Conservation (phyloP, 2,113 vertebrate species). For the Dicerorhinus sumatrensis region DNA sequence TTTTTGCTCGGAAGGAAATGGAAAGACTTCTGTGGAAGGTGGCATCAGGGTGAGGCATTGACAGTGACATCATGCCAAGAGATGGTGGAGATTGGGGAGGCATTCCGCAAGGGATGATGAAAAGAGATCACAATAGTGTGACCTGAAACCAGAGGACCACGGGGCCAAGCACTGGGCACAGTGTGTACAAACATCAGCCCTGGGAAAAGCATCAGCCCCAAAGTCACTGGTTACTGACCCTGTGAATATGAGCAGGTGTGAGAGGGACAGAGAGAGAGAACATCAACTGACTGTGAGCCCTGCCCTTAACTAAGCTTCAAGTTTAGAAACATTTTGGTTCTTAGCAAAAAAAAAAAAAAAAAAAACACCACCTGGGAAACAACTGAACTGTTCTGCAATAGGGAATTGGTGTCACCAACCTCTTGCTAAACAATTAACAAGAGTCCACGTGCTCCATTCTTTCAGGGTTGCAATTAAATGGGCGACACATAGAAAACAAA, state of each 20-base stretch:
- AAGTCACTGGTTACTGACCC: neutral
- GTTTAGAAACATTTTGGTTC: neutral
- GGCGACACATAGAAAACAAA: neutral
- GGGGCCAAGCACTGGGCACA: neutral
- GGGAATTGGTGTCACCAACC: neutral
- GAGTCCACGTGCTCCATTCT: neutral
- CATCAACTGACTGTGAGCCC: neutral
- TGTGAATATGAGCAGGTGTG: neutral
- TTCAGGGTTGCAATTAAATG: neutral
- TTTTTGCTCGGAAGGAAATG: neutral
- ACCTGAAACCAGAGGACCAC: neutral
- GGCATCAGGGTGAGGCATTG: neutral
- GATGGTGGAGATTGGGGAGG: neutral
- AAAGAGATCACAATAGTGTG: neutral
- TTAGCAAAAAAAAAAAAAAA: neutral
- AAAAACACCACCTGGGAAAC: neutral
- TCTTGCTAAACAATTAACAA: neutral
- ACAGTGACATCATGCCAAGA: neutral
- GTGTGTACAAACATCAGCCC: neutral
- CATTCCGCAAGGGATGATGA: neutral
- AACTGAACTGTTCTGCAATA: neutral
- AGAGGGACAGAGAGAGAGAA: neutral
- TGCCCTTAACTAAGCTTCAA: slow-evolving; percentile 15
- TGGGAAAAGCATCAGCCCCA: neutral
- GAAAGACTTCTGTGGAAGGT: neutral